phyloP scores from a whole-genome alignment of 1,140 invertebrate species.

The Drosophila truncata region DNA sequence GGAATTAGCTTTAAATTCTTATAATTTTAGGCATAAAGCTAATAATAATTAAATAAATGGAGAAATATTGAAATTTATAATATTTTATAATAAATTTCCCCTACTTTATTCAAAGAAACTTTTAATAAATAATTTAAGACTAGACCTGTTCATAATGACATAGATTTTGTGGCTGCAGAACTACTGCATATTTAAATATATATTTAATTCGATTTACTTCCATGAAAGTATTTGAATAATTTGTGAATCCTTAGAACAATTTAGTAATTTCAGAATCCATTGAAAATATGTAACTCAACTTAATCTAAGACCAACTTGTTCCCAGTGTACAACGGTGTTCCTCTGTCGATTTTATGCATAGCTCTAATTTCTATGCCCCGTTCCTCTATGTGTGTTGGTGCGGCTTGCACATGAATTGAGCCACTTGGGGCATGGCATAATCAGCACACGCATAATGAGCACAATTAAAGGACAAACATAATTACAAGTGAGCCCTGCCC shows the following conservation, averaged over 20 bases:
- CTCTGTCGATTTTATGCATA: conserved; percentile 22
- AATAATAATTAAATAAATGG: too few relatives aligned
- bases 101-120: not conserved
- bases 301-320: conserved; percentile 7
- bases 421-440: conserved; percentile 75
- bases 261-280: not conserved
- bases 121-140: too few relatives aligned
- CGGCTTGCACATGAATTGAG: conserved; percentile 70
- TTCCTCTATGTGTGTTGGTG: conserved; percentile 5
- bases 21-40: not conserved
- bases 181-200: not conserved
- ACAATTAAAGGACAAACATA: conserved; percentile 83
- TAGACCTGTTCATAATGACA: too few relatives aligned
- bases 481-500: conserved; percentile 67
- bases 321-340: conserved; percentile 7
- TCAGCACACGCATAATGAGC: conserved; percentile 80
- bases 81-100: too few relatives aligned
- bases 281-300: not conserved
- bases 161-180: too few relatives aligned
- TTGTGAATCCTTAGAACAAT: too few relatives aligned
- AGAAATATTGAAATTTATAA: too few relatives aligned
- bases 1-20: not conserved
- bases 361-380: conserved; percentile 22
- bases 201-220: too few relatives aligned
- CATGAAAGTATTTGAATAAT: too few relatives aligned